Percentiles rank a stretch among this genome's conserved stretches.
Conservation (phyloP, 2,888 invertebrate species). For the Machimus atricapillus region DNA sequence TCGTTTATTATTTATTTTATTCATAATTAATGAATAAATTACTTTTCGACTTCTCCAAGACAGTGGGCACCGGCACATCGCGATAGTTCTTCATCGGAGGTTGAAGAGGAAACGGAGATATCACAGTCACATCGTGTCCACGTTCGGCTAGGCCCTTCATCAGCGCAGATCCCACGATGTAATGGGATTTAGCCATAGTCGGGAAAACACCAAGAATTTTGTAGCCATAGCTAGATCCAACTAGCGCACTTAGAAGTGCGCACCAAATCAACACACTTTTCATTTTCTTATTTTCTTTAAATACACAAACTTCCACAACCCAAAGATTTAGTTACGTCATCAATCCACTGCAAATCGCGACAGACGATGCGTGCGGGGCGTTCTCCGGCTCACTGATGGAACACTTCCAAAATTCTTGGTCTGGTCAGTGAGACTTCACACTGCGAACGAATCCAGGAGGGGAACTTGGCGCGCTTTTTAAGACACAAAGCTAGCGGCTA, state of each 20-base stretch:
- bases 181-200: constrained; percentile 49
- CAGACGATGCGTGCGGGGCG: background rate
- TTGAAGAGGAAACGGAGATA: constrained; percentile 55
- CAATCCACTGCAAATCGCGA: background rate
- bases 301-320: background rate
- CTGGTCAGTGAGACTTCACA: background rate
- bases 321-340: background rate
- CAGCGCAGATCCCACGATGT: constrained; percentile 55
- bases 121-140: constrained; percentile 59
- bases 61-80: constrained; percentile 50
- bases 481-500: background rate
- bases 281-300: background rate
- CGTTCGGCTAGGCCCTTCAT: constrained; percentile 55
- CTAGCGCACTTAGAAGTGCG: background rate
- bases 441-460: background rate
- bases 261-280: background rate
- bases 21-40: background rate
- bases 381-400: background rate
- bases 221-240: background rate
- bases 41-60: constrained; percentile 36
- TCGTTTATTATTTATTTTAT: background rate
- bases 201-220: constrained; percentile 41
- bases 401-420: background rate
- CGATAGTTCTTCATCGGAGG: constrained; percentile 52
- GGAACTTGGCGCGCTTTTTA: background rate